Base-by-base conservation (phyloP, 2,797 vertebrate species). In the Myripristis jacobus region DNA sequence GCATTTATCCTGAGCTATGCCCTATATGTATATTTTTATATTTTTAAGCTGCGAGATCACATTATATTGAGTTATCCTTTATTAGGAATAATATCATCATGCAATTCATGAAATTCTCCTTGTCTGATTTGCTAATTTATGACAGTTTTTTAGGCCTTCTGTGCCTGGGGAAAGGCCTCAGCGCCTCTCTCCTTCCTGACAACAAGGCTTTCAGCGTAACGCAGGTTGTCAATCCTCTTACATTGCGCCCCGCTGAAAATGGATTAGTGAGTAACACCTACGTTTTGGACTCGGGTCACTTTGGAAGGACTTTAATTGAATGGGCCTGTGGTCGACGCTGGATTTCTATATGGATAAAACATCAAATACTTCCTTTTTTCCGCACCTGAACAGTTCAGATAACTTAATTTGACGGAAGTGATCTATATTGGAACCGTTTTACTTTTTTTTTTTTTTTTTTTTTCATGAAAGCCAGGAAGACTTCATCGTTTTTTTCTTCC, bases 181-280 rank as follows among this genome's bases (percentile, higher is more conserved):
- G 22, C 36, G 62, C 62, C 25, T 27, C 34, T 50, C 38, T 50
- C 38, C 51, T 72, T 51, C 47, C 68, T 55, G 66, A 79, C 60
- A 77, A 79, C 78, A 80, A 71, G 73, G 87, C 84, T 88, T 86
- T 89, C 25, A 80, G 70, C 66, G 62, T 82, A 82, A 91, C 85
- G 86, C 84, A 89, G 81, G 77, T 65, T 73, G 81, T 73, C 93
- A 95, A 95, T 95, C 94, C 94, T 95, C 93, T 95, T 95, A 95
- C 74, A 89, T 79, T 83, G 82, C 77, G 83, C 88, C 89, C 90
- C 83, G 85, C 83, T 87, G 87, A 90, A 91, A 89, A 89, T 93
- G 92, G 94, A 95, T 95, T 95, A 95, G 85, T 73, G 83, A 85
- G 85, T 88, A 87, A 87, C 86, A 87, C 89, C 85, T 81, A 82